phyloP scores from a whole-genome alignment of 2,888 invertebrate species.

The Ornithoptera priamus region DNA sequence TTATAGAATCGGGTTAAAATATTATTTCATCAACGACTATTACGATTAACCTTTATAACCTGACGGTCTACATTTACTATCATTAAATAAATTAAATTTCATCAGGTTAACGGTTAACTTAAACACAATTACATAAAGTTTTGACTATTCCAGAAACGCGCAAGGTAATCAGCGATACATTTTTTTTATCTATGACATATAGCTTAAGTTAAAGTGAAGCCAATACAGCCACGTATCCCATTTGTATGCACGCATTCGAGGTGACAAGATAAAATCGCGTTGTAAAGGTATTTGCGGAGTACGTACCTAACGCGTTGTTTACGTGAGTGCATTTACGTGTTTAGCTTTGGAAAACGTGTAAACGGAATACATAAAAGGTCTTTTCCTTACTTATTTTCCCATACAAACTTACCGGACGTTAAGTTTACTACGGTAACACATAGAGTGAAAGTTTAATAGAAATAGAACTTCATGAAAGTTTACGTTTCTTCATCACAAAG shows the following conservation, averaged over 20 bases:
- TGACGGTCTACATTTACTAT: no score
- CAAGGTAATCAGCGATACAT: no score
- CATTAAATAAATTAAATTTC: no score
- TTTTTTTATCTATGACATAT: no score
- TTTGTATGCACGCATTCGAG: conserved; percentile 17
- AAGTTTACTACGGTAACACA: not conserved
- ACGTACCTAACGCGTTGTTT: conserved; percentile 19
- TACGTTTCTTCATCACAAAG: no score
- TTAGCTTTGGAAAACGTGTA: not conserved
- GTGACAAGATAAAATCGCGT: conserved; percentile 24
- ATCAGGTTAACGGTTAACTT: no score
- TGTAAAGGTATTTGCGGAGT: conserved; percentile 16
- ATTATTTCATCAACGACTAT: no score
- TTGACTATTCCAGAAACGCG: no score
- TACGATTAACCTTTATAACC: no score
- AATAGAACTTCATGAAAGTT: not conserved
- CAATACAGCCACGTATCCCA: conserved; percentile 1
- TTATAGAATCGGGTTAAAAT: no score
- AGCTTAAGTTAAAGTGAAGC: not conserved
- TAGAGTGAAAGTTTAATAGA: not conserved
- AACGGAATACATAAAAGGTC: not conserved
- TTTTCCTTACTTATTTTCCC: not conserved
- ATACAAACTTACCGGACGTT: not conserved
- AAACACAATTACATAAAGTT: no score
- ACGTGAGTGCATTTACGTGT: conserved; percentile 17